Evolutionary conservation across 2,113 vertebrate genomes (phyloP).

Genomic region (Albula goreensis): DNA sequence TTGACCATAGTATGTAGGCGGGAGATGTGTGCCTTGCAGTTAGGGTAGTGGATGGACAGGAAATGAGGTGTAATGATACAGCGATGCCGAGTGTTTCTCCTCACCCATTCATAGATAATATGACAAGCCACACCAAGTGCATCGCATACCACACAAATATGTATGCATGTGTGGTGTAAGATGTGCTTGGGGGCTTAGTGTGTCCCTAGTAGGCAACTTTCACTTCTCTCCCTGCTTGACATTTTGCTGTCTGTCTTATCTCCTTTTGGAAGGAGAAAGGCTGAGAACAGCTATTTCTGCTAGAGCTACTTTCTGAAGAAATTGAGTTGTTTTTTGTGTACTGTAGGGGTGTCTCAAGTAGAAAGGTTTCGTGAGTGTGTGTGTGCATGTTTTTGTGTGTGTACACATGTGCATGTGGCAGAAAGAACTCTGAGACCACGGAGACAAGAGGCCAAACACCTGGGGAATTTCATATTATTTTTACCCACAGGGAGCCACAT

Average conservation of each 20-base stretch:
- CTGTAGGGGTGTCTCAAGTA: neutral
- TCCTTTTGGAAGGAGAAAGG: neutral
- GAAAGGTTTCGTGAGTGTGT: neutral
- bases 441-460: conserved; percentile 8
- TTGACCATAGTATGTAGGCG: neutral
- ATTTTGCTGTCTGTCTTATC: neutral
- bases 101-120: neutral
- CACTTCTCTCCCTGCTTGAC: neutral
- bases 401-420: no score
- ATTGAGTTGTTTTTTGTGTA: neutral
- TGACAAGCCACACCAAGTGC: no score
- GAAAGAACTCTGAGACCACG: neutral
- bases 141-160: no score
- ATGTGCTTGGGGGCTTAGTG: neutral
- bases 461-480: conserved; percentile 17
- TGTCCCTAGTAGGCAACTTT: neutral
- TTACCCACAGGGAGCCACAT: neutral
- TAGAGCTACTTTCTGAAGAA: neutral
- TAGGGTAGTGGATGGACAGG: neutral
- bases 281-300: neutral
- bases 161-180: neutral
- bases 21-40: conserved; percentile 8
- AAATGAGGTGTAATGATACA: neutral
- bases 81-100: neutral
- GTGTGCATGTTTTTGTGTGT: neutral